Conservation (phyloP, 1,140 invertebrate species). For the Drosophila micromelanica region DNA sequence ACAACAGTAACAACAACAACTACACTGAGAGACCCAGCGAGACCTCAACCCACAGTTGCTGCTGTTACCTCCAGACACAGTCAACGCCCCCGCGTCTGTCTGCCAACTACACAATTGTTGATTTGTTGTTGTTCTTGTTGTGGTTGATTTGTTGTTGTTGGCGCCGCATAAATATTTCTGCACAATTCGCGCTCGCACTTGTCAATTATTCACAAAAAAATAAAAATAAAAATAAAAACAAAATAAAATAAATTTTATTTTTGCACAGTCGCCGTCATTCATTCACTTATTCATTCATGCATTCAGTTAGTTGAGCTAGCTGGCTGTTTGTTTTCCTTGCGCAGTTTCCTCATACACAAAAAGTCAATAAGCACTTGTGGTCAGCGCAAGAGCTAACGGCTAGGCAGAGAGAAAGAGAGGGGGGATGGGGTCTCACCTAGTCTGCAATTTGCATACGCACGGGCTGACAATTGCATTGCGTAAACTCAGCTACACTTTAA, state of each 20-base stretch:
- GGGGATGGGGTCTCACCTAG: neutral
- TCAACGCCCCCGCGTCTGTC: conserved; percentile 44
- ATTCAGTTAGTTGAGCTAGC: conserved; percentile 17
- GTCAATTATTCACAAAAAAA: conserved; percentile 65
- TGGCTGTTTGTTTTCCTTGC: conserved; percentile 33
- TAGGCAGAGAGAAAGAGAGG: neutral
- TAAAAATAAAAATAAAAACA: too few relatives aligned
- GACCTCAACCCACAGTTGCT: conserved; percentile 11
- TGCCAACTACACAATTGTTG: conserved; percentile 43
- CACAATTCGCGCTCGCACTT: conserved; percentile 44
- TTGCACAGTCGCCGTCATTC: conserved; percentile 35
- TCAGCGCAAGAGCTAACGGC: too few relatives aligned
- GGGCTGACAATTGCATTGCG: conserved; percentile 47
- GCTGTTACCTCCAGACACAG: conserved; percentile 21
- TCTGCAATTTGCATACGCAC: conserved; percentile 66
- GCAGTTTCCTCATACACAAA: conserved; percentile 50
- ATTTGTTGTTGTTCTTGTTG: conserved; percentile 13
- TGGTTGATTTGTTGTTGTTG: conserved; percentile 34
- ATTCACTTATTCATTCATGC: conserved; percentile 28
- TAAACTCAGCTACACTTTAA: conserved; percentile 36
- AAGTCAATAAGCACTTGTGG: conserved; percentile 8
- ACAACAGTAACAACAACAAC: conserved; percentile 2
- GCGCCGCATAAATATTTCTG: conserved; percentile 39
- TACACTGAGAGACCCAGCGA: too few relatives aligned
- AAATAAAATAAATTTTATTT: conserved; percentile 22